A percentile compares a stretch with the other conserved stretches of the same genome.
Evolutionary conservation across 1,140 invertebrate genomes (phyloP).

Genomic region (Drosophila asahinai): DNA sequence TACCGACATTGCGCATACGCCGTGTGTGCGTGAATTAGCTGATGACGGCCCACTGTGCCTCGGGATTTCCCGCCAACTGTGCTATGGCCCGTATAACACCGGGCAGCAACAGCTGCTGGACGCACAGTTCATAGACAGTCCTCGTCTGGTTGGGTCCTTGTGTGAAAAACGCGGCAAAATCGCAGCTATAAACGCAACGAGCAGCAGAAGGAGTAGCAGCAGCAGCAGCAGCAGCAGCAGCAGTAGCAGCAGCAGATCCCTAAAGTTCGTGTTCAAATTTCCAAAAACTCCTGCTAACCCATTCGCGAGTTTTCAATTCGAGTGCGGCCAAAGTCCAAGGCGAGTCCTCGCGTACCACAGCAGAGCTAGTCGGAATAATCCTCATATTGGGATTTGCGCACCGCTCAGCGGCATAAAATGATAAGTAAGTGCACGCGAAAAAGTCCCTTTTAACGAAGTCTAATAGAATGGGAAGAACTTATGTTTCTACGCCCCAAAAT

Average conservation of each 20-base stretch:
- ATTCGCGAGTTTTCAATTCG: slow-evolving; percentile 32
- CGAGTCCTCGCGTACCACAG: slow-evolving; percentile 40
- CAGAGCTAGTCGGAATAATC: slow-evolving; percentile 53
- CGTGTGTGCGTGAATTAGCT: slow-evolving; percentile 56
- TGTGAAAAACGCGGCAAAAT: slow-evolving; percentile 48
- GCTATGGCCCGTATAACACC: slow-evolving; percentile 67
- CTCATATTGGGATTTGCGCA: slow-evolving; percentile 70
- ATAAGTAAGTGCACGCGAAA: slow-evolving; percentile 67
- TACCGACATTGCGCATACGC: slow-evolving; percentile 72
- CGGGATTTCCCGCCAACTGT: slow-evolving; percentile 36
- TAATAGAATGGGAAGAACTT: not conserved
- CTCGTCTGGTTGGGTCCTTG: slow-evolving; percentile 71
- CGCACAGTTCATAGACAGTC: slow-evolving; percentile 77
- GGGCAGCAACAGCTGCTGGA: slow-evolving; percentile 66
- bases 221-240: slow-evolving; percentile 34
- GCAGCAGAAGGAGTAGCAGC: slow-evolving; percentile 29
- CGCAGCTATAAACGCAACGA: slow-evolving; percentile 31
- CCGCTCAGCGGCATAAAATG: slow-evolving; percentile 79
- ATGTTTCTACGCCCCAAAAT: not conserved
- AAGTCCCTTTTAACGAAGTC: not conserved
- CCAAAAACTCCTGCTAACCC: slow-evolving; percentile 8
- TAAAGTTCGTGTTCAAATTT: slow-evolving; percentile 16
- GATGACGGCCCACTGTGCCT: slow-evolving; percentile 59
- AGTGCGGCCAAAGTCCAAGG: slow-evolving; percentile 18
- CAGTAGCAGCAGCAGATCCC: slow-evolving; percentile 22